Evolutionary conservation across 2,888 invertebrate genomes (phyloP), one percentile per base, ranked within the genome.

Genomic region (Ophion costatus): DNA sequence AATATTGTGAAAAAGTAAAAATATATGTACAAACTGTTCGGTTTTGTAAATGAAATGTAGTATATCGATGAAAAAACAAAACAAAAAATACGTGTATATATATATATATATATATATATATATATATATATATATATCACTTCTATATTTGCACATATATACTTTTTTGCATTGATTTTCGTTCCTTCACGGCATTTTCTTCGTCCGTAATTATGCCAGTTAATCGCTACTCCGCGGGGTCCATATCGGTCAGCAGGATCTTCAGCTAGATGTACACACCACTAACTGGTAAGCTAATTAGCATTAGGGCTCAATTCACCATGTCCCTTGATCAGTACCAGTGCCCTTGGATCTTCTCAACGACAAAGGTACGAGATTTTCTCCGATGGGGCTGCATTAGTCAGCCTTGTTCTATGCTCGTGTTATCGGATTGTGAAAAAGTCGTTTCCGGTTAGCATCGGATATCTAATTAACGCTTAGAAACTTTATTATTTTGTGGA

Each of bases 271-370:
- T 22, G 24, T 38, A 67, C 67, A 67, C 67, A 57, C 56, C 38
- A 51, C 63, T 75, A 33, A 79, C 42, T 56, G 79, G 69, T 74
- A 61, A 78, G 78, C 78, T 20, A 56, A 69, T 24, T 69, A 73
- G 63, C 79, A 67, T 61, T 56, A 78, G 75, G 74, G 33, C 9
- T 74, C 63, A 29, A 42, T 51, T 11, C 38, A 67, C 45, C 24
- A 64, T 83, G 75, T 69, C 42, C 42, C 24, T 56, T 20, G 42
- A 66, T 56, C 51, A 24, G 22, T 63, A 56, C 38, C 10, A 74
- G n/a, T 63, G 63, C 33, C 42, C 61, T 57, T 66, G 66, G 71
- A 77, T 66, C 57, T 59, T 71, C 66, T 33, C 63, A 45, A 22
- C 66, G 71, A 77, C 71, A 70, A 51, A 42, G 70, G 42, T 63